These are phyloP conservation scores for Gallinago paraguaiae DNA, from an alignment of 2,113 vertebrate species.

Conservation along the genomic window DNA sequence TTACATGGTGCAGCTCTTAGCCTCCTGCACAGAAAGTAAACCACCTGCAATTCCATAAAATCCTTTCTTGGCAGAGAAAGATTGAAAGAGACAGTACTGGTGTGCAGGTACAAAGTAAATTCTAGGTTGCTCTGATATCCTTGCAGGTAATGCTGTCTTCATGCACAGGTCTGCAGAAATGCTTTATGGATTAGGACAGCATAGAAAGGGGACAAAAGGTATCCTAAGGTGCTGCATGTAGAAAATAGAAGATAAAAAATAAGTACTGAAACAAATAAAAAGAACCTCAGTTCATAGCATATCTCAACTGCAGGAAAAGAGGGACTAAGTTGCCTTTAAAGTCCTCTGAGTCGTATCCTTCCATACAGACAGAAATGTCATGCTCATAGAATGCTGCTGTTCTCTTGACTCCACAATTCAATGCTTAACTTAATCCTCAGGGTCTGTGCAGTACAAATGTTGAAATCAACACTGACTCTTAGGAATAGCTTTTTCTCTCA, in stretches of 20 bases:
- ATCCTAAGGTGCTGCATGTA: background rate
- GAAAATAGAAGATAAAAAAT: background rate
- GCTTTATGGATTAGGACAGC: background rate
- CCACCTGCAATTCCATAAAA: conserved; percentile 37
- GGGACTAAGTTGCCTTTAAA: background rate
- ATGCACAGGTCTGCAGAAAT: background rate
- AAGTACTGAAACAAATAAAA: background rate
- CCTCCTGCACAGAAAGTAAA: conserved; percentile 21
- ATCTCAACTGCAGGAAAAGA: background rate
- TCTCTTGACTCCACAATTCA: background rate
- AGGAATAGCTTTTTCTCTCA: background rate
- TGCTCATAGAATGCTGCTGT: background rate
- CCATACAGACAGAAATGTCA: background rate
- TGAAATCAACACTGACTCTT: background rate
- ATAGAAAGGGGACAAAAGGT: background rate
- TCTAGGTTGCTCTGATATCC: background rate
- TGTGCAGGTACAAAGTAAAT: background rate
- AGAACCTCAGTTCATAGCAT: background rate
- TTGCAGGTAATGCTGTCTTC: background rate
- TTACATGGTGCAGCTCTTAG: background rate
- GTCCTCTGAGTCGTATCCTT: background rate
- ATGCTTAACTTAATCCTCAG: background rate
- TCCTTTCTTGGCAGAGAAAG: background rate
- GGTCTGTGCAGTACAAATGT: background rate
- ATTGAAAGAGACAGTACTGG: background rate